Conservation (phyloP, 2,797 vertebrate species). For the Cryptoblepharus egeriae region DNA sequence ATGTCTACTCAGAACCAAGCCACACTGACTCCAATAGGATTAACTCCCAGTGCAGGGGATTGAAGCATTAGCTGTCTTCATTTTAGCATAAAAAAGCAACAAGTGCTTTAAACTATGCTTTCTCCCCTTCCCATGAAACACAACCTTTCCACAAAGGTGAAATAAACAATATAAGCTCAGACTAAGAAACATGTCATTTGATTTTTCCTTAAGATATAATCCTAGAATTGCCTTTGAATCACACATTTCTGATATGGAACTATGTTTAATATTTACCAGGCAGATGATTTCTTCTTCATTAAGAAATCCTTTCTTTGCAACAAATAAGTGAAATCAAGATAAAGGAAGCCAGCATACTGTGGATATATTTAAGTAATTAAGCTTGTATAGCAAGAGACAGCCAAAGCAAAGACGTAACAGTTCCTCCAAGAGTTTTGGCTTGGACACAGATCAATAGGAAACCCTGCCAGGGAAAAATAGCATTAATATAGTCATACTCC, state of each 20-base stretch:
- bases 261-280: neutral
- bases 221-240: neutral
- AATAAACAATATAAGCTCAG: neutral
- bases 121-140: neutral
- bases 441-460: slow-evolving; percentile 45
- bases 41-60: neutral
- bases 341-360: neutral
- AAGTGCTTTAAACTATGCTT: neutral
- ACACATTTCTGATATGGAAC: neutral
- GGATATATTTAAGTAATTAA: slow-evolving; percentile 22
- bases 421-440: slow-evolving; percentile 38
- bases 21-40: neutral
- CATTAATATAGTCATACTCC: slow-evolving; percentile 40
- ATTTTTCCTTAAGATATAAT: neutral
- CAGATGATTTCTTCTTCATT: neutral
- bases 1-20: neutral
- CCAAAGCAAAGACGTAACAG: slow-evolving; percentile 39
- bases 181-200: neutral
- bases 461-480: slow-evolving; percentile 50
- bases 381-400: neutral
- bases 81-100: neutral
- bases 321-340: slow-evolving; percentile 14
- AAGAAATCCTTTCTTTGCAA: slow-evolving; percentile 27
- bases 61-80: neutral
- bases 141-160: neutral